A percentile compares a stretch with the other conserved stretches of the same genome.
phyloP scores from a whole-genome alignment of 2,888 invertebrate genomes.

The Papilio demoleus region DNA sequence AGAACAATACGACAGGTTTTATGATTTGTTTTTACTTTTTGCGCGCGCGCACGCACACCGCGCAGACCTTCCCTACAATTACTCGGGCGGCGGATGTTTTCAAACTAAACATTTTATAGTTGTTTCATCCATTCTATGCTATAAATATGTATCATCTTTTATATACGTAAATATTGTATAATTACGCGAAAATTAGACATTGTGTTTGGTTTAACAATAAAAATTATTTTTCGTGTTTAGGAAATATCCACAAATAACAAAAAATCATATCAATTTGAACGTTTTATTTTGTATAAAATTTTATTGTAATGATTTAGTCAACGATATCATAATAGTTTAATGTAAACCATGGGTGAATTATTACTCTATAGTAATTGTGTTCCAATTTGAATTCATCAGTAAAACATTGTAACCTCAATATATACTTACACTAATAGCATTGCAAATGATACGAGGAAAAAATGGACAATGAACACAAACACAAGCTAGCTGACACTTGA shows the following conservation, averaged over 20 bases:
- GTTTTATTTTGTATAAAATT: not conserved
- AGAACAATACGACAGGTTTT: conserved; percentile 80
- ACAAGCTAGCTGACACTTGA: conserved; percentile 16
- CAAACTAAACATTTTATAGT: conserved; percentile 42
- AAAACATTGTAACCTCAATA: conserved; percentile 10
- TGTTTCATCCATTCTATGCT: not conserved
- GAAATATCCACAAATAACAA: too few species aligned
- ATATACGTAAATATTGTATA: too few species aligned
- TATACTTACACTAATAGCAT: conserved; percentile 5
- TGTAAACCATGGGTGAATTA: not conserved
- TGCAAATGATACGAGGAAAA: conserved; percentile 12
- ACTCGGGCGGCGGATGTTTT: conserved; percentile 61
- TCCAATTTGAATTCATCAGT: conserved; percentile 4
- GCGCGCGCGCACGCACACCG: conserved; percentile 52
- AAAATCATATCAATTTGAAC: too few species aligned
- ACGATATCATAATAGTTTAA: not conserved
- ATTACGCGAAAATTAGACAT: not conserved
- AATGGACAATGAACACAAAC: conserved; percentile 3
- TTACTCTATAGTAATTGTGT: not conserved
- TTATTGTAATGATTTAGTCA: not conserved
- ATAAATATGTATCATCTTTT: not conserved
- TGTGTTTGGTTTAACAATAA: not conserved
- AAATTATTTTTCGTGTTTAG: too few species aligned
- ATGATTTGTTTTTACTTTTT: conserved; percentile 75
- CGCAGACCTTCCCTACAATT: conserved; percentile 55